Conservation (phyloP, 2,797 vertebrate genomes). For the Gymnothorax javanicus region DNA sequence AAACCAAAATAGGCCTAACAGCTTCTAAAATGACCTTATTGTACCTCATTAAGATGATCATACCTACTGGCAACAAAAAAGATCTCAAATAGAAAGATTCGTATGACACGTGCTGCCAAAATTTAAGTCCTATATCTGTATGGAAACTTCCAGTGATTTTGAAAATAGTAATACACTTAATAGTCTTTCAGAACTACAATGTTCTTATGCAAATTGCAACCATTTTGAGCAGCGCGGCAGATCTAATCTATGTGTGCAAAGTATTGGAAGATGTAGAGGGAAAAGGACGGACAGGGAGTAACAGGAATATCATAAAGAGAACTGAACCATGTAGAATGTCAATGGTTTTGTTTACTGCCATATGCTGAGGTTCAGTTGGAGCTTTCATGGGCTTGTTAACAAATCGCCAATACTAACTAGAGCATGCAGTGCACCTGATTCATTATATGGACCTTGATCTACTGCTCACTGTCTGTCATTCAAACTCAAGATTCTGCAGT, state of each 20-base stretch:
- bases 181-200: neutral
- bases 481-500: neutral
- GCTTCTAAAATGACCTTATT: neutral
- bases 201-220: neutral
- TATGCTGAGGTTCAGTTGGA: slow-evolving; percentile 22
- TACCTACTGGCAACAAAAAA: neutral
- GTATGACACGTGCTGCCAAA: neutral
- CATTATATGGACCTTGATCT: slow-evolving; percentile 33
- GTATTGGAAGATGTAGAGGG: neutral
- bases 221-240: neutral
- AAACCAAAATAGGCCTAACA: neutral
- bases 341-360: slow-evolving; percentile 41
- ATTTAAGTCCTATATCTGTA: neutral
- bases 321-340: slow-evolving; percentile 36
- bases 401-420: slow-evolving; percentile 37
- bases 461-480: neutral
- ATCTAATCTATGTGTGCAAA: neutral
- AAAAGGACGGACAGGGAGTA: neutral
- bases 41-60: neutral
- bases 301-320: slow-evolving; percentile 18
- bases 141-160: neutral
- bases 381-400: slow-evolving; percentile 37
- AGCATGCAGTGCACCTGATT: slow-evolving; percentile 43
- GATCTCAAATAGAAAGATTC: neutral
- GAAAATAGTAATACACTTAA: neutral